Percentiles rank a stretch among this genome's conserved stretches.
Evolutionary conservation across 1,140 invertebrate genomes (phyloP).

Genomic region (Neodiprion pinetum): DNA sequence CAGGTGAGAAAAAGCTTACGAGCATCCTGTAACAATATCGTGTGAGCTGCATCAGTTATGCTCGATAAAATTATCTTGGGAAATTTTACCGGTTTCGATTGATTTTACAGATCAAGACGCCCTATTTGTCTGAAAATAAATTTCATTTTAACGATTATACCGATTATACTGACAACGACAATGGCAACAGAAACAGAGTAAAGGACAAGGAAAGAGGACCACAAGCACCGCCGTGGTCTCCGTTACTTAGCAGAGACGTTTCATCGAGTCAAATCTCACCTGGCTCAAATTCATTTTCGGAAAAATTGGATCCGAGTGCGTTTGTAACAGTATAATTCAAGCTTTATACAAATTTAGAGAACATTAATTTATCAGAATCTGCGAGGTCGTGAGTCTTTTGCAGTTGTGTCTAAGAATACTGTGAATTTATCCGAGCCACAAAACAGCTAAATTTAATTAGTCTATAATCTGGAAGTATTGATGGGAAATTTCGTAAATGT

Average conservation of each 20-base stretch:
- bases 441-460: not conserved
- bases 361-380: not conserved
- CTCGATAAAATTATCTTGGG: no score
- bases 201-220: constrained; percentile 27
- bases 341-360: not conserved
- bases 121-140: constrained; percentile 33
- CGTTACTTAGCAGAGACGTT: not conserved
- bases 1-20: no score
- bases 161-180: constrained; percentile 38
- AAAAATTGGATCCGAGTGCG: not conserved
- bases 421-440: not conserved
- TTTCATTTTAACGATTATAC: constrained; percentile 38
- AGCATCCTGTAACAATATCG: no score
- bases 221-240: constrained; percentile 13
- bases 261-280: not conserved
- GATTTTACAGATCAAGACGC: constrained; percentile 18
- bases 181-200: not conserved
- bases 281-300: not conserved
- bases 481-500: not conserved
- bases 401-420: not conserved
- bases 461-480: no score
- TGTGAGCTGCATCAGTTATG: no score
- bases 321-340: not conserved
- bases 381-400: not conserved
- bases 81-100: no score